Base-by-base conservation (phyloP, 2,888 invertebrate species). In the Scelioninae gen. 1 region DNA sequence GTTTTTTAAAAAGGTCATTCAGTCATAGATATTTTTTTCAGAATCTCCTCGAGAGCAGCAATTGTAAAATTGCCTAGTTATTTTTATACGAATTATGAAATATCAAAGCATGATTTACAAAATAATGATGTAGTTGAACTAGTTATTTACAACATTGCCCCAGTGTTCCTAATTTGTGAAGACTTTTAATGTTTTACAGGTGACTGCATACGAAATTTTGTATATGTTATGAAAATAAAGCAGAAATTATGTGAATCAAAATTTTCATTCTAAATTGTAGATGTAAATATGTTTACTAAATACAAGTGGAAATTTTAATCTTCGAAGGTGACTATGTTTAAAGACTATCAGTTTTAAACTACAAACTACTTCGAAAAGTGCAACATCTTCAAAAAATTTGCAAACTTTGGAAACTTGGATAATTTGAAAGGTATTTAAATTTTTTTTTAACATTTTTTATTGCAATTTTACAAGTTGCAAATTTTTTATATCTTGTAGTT, bases 1-100 rank as follows among this genome's bases (percentile, higher is more conserved):
- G 11, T 34, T 23, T 38, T 56, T 32, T 32, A 4, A 47, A 15
- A 15, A 0, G 7, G 13, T 47, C 31, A 53, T 53, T 53, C 2
- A 23, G 23, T 23, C 23, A 23, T 23, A 23, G 23, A 23, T 53
- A 8, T 1, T 31, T 31, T 11, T 34, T 38, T 43, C 40, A 72
- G 63, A 11, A 38, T 68, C 78, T 86, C 84, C 85, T 82, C 86
- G 87, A 86, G 83, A 83, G 43, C 76, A 82, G 75, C 86, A 86
- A 86, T 88, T 87, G 74, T 85, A 82, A 88, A 88, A 87, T 88
- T 87, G 87, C 88, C 88, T 88, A 89, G 88, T 92, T 92, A 92
- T 92, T 92, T 92, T 92, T 91, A 85, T 92, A 92, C 90, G 88
- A 89, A 87, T 88, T 87, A 76, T 88, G 88, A 89, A 72, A 72